Evolutionary conservation across 2,113 vertebrate species (phyloP).

Genomic region (Gobio gobio): DNA sequence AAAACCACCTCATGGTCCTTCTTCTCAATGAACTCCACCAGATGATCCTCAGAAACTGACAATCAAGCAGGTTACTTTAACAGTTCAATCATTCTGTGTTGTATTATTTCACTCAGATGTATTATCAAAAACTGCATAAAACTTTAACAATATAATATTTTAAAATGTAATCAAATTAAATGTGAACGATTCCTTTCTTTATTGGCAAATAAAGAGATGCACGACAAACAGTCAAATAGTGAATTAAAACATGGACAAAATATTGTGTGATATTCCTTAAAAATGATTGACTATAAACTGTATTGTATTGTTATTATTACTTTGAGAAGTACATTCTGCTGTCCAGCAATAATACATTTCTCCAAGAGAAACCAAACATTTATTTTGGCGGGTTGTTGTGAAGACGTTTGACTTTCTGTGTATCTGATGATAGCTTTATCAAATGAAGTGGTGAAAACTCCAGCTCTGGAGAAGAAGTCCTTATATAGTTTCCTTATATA

Average conservation of each 20-base stretch:
- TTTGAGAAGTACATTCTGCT: not conserved
- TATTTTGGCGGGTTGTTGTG: not conserved
- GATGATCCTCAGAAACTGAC: conserved; percentile 86
- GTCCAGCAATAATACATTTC: not conserved
- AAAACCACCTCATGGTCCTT: conserved; percentile 87
- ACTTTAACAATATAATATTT: not conserved
- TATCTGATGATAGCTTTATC: not conserved
- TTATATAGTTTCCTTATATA: no score
- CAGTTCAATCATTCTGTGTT: not conserved
- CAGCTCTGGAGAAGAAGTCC: not conserved
- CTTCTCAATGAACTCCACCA: conserved; percentile 92
- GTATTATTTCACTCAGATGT: not conserved
- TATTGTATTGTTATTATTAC: not conserved
- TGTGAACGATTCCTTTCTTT: not conserved
- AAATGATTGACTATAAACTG: not conserved
- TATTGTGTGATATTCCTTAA: not conserved
- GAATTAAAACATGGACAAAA: not conserved
- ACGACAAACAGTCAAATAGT: not conserved
- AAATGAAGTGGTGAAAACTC: not conserved
- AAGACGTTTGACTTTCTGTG: not conserved
- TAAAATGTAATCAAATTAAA: not conserved
- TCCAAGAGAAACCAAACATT: not conserved
- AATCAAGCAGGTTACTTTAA: not conserved
- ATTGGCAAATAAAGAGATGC: not conserved
- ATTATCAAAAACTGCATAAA: not conserved